Conservation (phyloP, 2,113 vertebrate genomes). For the Scophthalmus maximus region DNA sequence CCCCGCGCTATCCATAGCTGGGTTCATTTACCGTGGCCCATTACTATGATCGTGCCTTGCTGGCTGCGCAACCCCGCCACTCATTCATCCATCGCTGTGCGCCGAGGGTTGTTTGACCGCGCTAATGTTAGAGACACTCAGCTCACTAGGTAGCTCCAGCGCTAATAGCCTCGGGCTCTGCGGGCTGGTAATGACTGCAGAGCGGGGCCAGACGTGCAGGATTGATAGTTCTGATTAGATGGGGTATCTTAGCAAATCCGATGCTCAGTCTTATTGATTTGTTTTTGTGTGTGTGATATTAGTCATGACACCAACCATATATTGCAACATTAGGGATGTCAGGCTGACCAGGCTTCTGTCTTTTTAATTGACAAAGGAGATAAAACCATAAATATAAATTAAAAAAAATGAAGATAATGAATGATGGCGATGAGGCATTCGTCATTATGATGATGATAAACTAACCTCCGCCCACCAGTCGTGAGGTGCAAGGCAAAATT, state of each 20-base stretch:
- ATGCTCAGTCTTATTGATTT: constrained; percentile 76
- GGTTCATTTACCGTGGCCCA: constrained; percentile 82
- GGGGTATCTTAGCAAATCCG: constrained; percentile 59
- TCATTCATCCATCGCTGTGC: constrained; percentile 71
- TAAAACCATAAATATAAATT: constrained; percentile 20
- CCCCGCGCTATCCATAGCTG: constrained; percentile 58
- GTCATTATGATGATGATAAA: constrained; percentile 21
- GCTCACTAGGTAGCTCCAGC: constrained; percentile 62
- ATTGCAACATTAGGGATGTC: constrained; percentile 40
- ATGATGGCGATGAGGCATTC: not conserved
- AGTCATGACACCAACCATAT: constrained; percentile 58
- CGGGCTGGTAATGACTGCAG: constrained; percentile 70
- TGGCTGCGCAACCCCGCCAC: constrained; percentile 56
- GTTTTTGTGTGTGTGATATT: constrained; percentile 63
- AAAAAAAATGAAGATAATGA: constrained; percentile 13
- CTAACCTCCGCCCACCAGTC: not conserved
- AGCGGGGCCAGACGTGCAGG: constrained; percentile 53
- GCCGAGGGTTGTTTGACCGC: constrained; percentile 65
- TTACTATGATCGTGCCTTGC: constrained; percentile 79
- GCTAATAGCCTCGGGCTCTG: constrained; percentile 65
- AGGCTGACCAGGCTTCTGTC: constrained; percentile 33
- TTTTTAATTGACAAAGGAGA: constrained; percentile 58
- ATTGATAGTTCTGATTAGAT: constrained; percentile 81
- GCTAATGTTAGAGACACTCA: constrained; percentile 66
- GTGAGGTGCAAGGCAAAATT: constrained; percentile 1